Conservation (phyloP, 2,113 vertebrate genomes). For the Prunella fulvescens region DNA sequence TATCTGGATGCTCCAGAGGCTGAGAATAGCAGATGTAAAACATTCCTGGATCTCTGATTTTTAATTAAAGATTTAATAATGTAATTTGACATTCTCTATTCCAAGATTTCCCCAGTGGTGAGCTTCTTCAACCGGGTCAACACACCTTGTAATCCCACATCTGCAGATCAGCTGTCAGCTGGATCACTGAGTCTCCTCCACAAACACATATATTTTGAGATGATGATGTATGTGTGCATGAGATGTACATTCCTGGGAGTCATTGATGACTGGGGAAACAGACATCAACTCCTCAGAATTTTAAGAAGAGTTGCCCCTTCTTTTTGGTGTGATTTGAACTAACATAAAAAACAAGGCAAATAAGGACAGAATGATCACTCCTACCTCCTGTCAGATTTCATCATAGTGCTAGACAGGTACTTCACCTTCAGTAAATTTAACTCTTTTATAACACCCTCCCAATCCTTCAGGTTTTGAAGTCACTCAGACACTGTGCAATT, state of each 20-base stretch:
- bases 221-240: background rate
- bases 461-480: background rate
- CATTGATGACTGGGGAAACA: background rate
- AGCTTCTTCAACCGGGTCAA: background rate
- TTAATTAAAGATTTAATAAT: background rate
- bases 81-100: background rate
- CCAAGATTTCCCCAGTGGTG: background rate
- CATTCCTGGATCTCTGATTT: background rate
- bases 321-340: background rate
- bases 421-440: background rate
- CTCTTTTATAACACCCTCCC: no score
- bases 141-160: background rate
- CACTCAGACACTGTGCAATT: background rate
- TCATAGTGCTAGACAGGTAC: background rate
- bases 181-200: background rate
- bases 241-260: background rate
- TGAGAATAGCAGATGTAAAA: background rate
- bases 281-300: background rate
- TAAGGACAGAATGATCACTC: background rate
- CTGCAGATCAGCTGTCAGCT: background rate
- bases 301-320: background rate
- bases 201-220: background rate
- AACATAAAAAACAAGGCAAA: background rate
- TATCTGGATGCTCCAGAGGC: background rate
- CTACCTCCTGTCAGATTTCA: background rate